Evolutionary conservation across 2,113 vertebrate genomes (phyloP).

Genomic region (Lasiurus borealis): DNA sequence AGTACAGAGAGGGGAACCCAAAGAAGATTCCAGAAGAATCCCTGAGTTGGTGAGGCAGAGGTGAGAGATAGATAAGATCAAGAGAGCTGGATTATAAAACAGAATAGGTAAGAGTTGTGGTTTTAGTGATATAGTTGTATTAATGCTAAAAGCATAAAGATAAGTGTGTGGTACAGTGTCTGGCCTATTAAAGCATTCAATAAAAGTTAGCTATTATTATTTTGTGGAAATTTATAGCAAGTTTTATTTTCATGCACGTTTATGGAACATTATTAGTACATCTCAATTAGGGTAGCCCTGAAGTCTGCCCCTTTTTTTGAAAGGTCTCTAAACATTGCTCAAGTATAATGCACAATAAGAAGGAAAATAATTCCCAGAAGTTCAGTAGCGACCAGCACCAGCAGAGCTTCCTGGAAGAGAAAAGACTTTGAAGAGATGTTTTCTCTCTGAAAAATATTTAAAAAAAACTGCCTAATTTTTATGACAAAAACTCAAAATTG

Average conservation of each 20-base stretch:
- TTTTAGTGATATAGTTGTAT: not conserved
- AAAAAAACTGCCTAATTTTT: not conserved
- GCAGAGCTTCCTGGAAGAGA: not conserved
- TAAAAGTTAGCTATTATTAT: not conserved
- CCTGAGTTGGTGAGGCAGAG: not conserved
- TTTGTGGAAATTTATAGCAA: not conserved
- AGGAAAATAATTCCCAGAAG: not conserved
- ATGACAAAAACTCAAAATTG: constrained; percentile 35
- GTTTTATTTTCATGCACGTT: not conserved
- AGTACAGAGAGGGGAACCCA: not conserved
- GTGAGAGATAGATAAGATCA: not conserved
- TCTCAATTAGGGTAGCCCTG: not conserved
- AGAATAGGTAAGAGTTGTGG: not conserved
- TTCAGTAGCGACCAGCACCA: not conserved
- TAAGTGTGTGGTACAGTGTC: not conserved
- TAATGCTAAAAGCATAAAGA: not conserved
- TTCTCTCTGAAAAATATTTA: not conserved
- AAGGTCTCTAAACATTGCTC: not conserved
- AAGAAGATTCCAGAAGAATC: not conserved
- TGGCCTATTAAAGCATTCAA: not conserved
- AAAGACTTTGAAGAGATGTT: not conserved
- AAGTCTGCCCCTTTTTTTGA: not conserved
- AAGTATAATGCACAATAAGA: not conserved
- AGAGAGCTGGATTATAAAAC: not conserved
- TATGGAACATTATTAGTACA: not conserved